Evolutionary conservation across 2,797 vertebrate genomes (phyloP).

Genomic region (Oreortyx pictus): DNA sequence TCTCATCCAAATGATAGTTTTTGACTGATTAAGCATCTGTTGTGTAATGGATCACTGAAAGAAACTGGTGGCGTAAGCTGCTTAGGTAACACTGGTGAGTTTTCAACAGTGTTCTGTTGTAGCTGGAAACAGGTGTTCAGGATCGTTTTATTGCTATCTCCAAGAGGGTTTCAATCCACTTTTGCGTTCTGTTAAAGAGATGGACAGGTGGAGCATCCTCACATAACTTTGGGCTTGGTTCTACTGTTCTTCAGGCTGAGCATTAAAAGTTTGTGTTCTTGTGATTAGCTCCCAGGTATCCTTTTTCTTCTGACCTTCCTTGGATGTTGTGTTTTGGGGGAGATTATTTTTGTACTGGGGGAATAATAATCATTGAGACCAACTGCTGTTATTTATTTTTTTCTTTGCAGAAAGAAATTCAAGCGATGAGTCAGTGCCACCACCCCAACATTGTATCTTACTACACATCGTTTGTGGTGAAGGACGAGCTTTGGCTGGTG

Average conservation of each 20-base stretch:
- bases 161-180: background rate
- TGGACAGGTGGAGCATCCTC: background rate
- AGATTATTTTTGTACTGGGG: rapidly evolving
- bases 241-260: background rate
- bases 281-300: background rate
- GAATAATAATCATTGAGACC: background rate
- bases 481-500: constrained; percentile 98
- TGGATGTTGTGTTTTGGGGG: background rate
- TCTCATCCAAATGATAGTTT: constrained; percentile 11
- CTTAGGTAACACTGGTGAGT: background rate
- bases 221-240: background rate
- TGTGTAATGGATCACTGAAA: background rate
- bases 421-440: constrained; percentile 99
- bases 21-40: constrained; percentile 17
- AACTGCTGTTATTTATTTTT: constrained; percentile 17
- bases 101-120: background rate
- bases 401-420: constrained; percentile 94
- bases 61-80: background rate
- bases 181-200: background rate
- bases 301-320: background rate
- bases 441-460: constrained; percentile 98
- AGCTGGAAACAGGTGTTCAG: background rate
- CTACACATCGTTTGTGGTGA: constrained; percentile 98
- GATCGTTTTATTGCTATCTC: background rate
- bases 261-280: background rate